These are phyloP conservation scores for Zaprionus bogoriensis DNA, from an alignment of 2,888 invertebrate species.

Conservation along the genomic window DNA sequence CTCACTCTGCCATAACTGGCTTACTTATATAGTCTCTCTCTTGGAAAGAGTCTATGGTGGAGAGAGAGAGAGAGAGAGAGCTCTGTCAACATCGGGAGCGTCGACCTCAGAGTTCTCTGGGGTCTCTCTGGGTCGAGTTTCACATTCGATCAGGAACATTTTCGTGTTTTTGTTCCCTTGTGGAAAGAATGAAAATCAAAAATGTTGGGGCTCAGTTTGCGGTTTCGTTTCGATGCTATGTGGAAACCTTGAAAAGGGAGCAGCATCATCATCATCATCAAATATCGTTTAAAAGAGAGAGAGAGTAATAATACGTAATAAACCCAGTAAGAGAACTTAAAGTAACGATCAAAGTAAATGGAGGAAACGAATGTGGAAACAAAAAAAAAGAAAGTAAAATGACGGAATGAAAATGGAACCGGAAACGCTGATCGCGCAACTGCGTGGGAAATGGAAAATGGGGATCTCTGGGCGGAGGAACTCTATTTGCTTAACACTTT, in stretches of 20 bases:
- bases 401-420: neutral
- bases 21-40: no score
- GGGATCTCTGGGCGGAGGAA: no score
- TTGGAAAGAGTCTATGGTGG: neutral
- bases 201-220: constrained; percentile 61
- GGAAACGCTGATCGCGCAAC: neutral
- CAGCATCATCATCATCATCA: neutral
- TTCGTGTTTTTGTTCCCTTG: constrained; percentile 13
- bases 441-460: neutral
- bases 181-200: constrained; percentile 59
- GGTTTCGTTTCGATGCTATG: constrained; percentile 2
- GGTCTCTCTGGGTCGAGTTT: neutral
- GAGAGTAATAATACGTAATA: constrained; percentile 4
- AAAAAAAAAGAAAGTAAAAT: neutral
- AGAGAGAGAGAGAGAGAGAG: neutral
- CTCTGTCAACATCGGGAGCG: neutral
- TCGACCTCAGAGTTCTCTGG: neutral
- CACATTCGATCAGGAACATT: neutral
- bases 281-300: neutral
- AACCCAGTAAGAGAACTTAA: constrained; percentile 6
- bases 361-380: neutral
- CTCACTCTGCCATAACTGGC: no score
- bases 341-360: neutral
- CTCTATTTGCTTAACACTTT: no score
- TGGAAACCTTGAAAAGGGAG: constrained; percentile 5